Conservation (phyloP, 1,140 invertebrate species). For the Lanistes nyassanus region DNA sequence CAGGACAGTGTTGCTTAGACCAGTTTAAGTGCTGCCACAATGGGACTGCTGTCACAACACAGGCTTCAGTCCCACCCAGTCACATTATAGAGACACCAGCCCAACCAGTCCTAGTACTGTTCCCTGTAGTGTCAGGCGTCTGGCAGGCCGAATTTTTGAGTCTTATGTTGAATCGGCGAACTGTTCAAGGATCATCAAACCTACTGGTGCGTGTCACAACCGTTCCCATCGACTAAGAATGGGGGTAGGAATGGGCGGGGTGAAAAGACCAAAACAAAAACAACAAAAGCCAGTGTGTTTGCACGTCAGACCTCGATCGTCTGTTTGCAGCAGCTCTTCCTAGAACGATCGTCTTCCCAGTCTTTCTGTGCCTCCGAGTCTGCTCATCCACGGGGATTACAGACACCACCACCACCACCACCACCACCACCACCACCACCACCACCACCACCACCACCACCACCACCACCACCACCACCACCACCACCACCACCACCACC, state of each 20-base stretch:
- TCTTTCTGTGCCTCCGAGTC: neutral
- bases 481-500: neutral
- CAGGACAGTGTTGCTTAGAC: too few species aligned
- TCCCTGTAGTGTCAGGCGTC: too few species aligned
- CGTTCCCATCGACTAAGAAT: neutral
- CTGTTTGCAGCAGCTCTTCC: neutral
- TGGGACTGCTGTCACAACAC: too few species aligned
- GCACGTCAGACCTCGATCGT: neutral
- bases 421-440: slow-evolving; percentile 5
- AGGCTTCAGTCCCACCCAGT: too few species aligned
- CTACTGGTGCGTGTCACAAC: neutral
- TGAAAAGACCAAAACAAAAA: neutral
- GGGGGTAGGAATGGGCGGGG: too few species aligned
- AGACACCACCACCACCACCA: neutral
- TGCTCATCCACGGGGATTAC: neutral
- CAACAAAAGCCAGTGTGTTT: neutral
- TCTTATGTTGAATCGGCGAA: too few species aligned
- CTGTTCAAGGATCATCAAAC: neutral
- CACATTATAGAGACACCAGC: too few species aligned
- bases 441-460: slow-evolving; percentile 5
- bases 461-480: slow-evolving; percentile 5
- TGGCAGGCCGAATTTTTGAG: too few species aligned
- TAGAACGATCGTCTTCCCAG: neutral
- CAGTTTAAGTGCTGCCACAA: too few species aligned
- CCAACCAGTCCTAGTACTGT: too few species aligned